phyloP scores from a whole-genome alignment of 2,888 invertebrate genomes.

The Blastobasis adustella region DNA sequence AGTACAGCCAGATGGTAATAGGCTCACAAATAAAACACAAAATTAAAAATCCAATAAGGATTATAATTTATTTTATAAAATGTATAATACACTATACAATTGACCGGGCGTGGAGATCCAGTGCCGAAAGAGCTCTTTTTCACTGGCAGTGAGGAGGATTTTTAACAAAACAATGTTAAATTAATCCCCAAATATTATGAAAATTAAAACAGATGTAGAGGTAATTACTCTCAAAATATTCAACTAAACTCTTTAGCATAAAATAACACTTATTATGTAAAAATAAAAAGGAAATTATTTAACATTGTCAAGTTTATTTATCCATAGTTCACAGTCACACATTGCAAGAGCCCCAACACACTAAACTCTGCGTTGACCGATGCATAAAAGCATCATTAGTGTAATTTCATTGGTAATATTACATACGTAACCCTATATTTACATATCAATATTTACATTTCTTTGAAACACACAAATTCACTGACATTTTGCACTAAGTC shows the following conservation, averaged over 20 bases:
- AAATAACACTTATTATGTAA: not conserved
- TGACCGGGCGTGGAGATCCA: conserved; percentile 47
- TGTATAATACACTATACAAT: conserved; percentile 72
- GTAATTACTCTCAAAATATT: not conserved
- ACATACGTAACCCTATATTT: conserved; percentile 41
- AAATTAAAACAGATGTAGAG: not conserved
- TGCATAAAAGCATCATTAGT: conserved; percentile 48
- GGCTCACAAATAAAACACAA: conserved; percentile 3
- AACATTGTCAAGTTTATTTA: not conserved
- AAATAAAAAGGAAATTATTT: not conserved
- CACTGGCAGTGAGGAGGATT: not conserved
- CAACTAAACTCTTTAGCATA: not conserved
- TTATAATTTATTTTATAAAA: conserved; percentile 69
- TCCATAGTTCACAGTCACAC: no score
- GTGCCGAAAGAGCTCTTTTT: not conserved
- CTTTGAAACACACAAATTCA: conserved; percentile 25
- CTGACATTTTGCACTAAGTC: conserved; percentile 37
- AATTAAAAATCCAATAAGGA: conserved; percentile 66
- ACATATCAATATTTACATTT: conserved; percentile 42
- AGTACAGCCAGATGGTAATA: no score
- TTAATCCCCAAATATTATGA: conserved; percentile 3
- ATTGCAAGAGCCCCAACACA: conserved; percentile 20
- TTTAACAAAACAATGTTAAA: conserved; percentile 1
- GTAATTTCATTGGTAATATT: conserved; percentile 53
- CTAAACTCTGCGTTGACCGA: conserved; percentile 39